Percentiles rank a stretch among this genome's conserved stretches.
phyloP scores from a whole-genome alignment of 2,797 vertebrate species.

The Cetoscarus ocellatus region DNA sequence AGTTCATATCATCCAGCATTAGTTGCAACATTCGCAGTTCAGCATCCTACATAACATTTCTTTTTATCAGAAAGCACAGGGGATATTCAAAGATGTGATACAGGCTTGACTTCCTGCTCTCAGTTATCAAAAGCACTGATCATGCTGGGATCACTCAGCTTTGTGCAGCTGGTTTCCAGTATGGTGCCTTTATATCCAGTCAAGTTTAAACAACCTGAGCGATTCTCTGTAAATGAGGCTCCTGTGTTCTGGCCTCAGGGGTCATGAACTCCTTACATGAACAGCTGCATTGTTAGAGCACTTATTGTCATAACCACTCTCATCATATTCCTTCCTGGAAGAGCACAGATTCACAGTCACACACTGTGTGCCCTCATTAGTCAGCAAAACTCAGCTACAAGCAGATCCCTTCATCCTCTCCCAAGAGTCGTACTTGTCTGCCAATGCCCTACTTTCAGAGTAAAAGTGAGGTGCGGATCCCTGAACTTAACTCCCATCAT shows the following conservation, averaged over 20 bases:
- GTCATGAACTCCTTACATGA: slow-evolving; percentile 21
- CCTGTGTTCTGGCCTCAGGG: slow-evolving; percentile 8
- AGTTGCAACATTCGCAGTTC: neutral
- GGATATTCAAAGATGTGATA: neutral
- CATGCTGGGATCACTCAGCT: neutral
- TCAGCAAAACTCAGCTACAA: slow-evolving; percentile 29
- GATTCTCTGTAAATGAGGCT: neutral
- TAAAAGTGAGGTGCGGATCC: neutral
- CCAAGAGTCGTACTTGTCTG: neutral
- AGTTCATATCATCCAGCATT: too few species aligned
- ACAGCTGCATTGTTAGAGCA: slow-evolving; percentile 46
- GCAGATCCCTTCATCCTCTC: neutral
- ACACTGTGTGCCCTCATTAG: slow-evolving; percentile 12
- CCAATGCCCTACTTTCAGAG: neutral
- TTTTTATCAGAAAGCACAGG: neutral
- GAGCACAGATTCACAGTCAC: slow-evolving; percentile 12
- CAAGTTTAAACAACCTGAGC: slow-evolving; percentile 18
- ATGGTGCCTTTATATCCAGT: neutral
- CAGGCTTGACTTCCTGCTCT: neutral
- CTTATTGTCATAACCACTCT: slow-evolving; percentile 34
- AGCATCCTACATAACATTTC: neutral
- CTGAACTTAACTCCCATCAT: neutral
- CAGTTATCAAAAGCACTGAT: too few species aligned
- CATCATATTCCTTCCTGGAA: slow-evolving; percentile 43
- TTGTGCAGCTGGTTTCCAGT: neutral